Base-by-base conservation (phyloP, 2,888 invertebrate genomes). In the Psylliodes chrysocephalus region DNA sequence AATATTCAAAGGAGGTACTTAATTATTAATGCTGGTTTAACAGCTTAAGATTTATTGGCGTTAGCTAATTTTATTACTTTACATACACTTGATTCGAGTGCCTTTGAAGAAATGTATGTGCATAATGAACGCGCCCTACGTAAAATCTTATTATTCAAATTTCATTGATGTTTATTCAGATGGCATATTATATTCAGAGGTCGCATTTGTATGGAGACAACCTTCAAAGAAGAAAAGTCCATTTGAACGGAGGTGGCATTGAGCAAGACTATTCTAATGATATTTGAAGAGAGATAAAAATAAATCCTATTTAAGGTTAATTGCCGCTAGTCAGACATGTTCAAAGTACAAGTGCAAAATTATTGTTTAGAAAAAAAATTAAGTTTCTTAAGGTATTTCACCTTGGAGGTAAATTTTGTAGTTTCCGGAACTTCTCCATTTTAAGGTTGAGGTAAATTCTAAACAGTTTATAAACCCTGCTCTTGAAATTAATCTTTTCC, bases 111-210 rank as follows among this genome's bases (percentile, higher is more conserved):
- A 19, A 22, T 22, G n/a, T 46, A 46, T 22, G 46, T n/a, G 14
- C 46, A 25, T 46, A 46, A 46, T 46, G 17, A 46, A 22, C n/a
- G 17, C 49, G 10, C 49, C 49, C 49, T 49, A 49, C 49, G 49
- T 28, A 49, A 28, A 10, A 46, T 49, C 10, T 49, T 17, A 49
- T 49, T 49, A 49, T 49, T 49, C 49, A 49, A 25, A 30, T 28
- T 28, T 49, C 49, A 49, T 49, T 49, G 49, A 49, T 28, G 49
- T 49, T 49, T 10, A 28, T 49, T 44, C 44, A 55, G 44, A 55
- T 55, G 55, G 55, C 19, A 55, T 44, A 42, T 22, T 53, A 42
- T 22, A 42, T 28, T 44, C 30, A 28, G 44, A 55, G 55, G 55
- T 55, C 55, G 17, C 19, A 33, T 17, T 17, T 35, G 18, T 44